These are phyloP conservation scores for Drosophila nikananu DNA, from an alignment of 1,140 invertebrate species.

Conservation along the genomic window DNA sequence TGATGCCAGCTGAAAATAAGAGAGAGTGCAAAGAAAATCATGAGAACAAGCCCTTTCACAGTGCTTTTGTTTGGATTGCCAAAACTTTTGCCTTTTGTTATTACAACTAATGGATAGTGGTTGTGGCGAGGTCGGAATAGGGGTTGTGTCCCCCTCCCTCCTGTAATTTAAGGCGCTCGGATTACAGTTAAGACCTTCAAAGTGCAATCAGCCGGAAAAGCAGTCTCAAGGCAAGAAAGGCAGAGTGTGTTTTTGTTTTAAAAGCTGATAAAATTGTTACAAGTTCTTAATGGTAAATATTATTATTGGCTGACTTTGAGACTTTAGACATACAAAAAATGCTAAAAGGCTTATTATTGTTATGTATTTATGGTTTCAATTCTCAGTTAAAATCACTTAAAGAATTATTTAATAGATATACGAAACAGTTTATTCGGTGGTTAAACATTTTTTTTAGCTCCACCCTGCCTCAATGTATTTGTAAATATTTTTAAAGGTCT, in stretches of 20 bases:
- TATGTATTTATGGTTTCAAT: not conserved
- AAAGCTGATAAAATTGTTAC: conserved; percentile 15
- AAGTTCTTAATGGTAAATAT: not conserved
- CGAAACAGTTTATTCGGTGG: no score
- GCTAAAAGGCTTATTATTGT: not conserved
- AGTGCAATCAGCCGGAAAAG: conserved; percentile 81
- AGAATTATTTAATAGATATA: no score
- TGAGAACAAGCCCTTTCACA: conserved; percentile 22
- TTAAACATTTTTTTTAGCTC: not conserved
- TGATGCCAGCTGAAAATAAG: conserved; percentile 76
- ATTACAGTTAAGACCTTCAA: conserved; percentile 77
- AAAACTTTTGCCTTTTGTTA: conserved; percentile 68
- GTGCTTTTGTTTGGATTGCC: conserved; percentile 27
- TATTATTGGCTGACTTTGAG: not conserved
- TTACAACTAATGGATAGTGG: conserved; percentile 68
- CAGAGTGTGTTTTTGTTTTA: conserved; percentile 3
- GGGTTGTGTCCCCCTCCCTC: not conserved
- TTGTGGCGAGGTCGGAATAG: not conserved
- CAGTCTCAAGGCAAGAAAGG: conserved; percentile 49
- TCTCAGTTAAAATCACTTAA: not conserved
- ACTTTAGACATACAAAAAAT: no score
- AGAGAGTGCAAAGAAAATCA: conserved; percentile 21
- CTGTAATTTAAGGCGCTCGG: conserved; percentile 68
- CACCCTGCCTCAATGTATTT: not conserved
- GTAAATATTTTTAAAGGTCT: conserved; percentile 3